A percentile compares a stretch with the other conserved stretches of the same genome.
These are phyloP conservation scores for Montipora foliosa DNA, from an alignment of 64 coral and sea anemone genomes.

Conservation along the genomic window DNA sequence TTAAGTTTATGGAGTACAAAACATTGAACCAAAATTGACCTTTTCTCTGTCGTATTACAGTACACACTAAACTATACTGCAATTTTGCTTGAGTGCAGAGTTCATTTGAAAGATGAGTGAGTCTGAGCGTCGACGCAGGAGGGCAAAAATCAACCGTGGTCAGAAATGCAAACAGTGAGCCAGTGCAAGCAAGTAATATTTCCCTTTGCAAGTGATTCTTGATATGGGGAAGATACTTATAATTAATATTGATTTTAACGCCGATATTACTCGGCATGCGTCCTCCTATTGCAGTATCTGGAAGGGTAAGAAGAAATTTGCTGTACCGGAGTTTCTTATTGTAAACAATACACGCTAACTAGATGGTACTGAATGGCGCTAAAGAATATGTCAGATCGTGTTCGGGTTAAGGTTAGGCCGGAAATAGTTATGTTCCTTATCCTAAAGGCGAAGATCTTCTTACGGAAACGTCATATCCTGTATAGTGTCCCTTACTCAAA, in stretches of 20 bases:
- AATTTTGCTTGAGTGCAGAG: neutral
- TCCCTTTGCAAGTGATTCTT: conserved; percentile 7
- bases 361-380: neutral
- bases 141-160: neutral
- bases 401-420: neutral
- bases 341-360: neutral
- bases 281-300: neutral
- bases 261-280: conserved; percentile 6
- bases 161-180: neutral
- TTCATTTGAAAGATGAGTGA: conserved; percentile 7
- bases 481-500: too few species aligned
- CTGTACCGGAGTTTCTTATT: neutral
- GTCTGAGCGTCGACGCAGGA: neutral
- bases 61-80: neutral
- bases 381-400: neutral
- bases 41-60: neutral
- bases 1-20: neutral
- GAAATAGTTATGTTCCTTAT: neutral
- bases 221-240: conserved; percentile 1
- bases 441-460: neutral
- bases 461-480: neutral
- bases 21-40: neutral
- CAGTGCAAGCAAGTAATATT: neutral
- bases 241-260: conserved; percentile 14
- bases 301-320: neutral